Evolutionary conservation across 2,888 invertebrate species (phyloP), one percentile per base, ranked within the genome.

Genomic region (Napeogenes inachia): DNA sequence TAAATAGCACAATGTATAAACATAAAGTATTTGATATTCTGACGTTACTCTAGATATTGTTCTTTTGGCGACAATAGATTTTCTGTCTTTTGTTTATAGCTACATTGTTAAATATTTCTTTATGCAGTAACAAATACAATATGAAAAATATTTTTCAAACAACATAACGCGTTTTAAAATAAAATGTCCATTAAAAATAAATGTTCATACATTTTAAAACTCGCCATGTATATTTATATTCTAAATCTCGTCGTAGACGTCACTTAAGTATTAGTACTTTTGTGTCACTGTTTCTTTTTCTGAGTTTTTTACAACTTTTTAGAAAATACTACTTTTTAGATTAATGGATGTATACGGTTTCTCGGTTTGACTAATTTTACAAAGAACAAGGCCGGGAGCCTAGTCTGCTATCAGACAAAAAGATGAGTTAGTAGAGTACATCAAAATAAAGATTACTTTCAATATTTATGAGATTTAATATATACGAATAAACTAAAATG

Each of bases 251-350:
- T 59, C 13, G 62, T 63, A 63, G 42, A 42, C 54, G 56, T 54
- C 46, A 59, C 59, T 59, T 63, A 57, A 60, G 56, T 59, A 59
- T 59, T 56, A 56, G 45, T 56, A 53, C 53, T 60, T 63, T 60
- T 56, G 45, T 59, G 56, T 54, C 45, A 59, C 56, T 63, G 54
- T 57, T 56, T 59, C 54, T 54, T 63, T 63, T 57, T 59, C 53
- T 53, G 54, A 54, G 56, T 55, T 30, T 38, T 56, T 60, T 57
- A 50, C 58, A 50, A 47, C 42, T 42, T 62, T 55, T 50, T 50
- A 50, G 50, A 12, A 30, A 50, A 50, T 50, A 58, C 56, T 60
- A 59, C 56, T 59, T 54, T 63, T 57, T 56, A 56, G 59, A 59
- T 59, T 63, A 57, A 63, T 63, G 56, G 53, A 10, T 21, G 35